phyloP scores from a whole-genome alignment of 2,797 vertebrate species.

The Urophycis tenuis region DNA sequence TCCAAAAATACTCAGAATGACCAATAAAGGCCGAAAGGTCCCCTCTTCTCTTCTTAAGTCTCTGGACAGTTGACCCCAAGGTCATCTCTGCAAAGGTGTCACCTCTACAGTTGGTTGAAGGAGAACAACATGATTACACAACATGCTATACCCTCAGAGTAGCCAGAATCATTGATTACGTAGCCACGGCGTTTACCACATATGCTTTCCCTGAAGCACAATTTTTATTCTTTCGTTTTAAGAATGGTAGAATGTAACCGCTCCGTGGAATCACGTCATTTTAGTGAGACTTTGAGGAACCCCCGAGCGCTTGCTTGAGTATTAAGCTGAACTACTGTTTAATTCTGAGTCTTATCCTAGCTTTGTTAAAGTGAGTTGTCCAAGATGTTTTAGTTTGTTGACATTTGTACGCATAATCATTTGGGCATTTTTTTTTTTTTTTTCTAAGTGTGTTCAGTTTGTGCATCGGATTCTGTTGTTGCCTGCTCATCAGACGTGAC shows the following conservation, averaged over 20 bases:
- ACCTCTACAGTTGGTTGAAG: neutral
- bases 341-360: slow-evolving; percentile 23
- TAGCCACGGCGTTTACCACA: slow-evolving; percentile 28
- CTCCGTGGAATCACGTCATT: neutral
- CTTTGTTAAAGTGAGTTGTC: slow-evolving; percentile 20
- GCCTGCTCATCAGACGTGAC: slow-evolving; percentile 12
- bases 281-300: neutral
- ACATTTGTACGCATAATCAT: neutral
- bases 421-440: slow-evolving; percentile 1
- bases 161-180: slow-evolving; percentile 7
- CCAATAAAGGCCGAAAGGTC: too few species aligned
- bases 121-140: slow-evolving; percentile 5
- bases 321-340: slow-evolving; percentile 12
- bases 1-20: too few species aligned
- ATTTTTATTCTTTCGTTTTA: neutral
- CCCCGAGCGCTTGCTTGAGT: slow-evolving; percentile 28
- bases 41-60: too few species aligned
- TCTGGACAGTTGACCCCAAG: neutral
- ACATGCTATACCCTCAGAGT: slow-evolving; percentile 9
- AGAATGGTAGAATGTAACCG: neutral
- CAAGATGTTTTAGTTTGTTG: slow-evolving; percentile 2
- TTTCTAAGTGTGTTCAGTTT: slow-evolving; percentile 12
- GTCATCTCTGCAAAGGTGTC: neutral
- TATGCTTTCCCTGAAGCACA: slow-evolving; percentile 32
- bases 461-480: slow-evolving; percentile 7